These are phyloP conservation scores for Eumaeus atala DNA, from an alignment of 1,140 invertebrate species.

Conservation along the genomic window DNA sequence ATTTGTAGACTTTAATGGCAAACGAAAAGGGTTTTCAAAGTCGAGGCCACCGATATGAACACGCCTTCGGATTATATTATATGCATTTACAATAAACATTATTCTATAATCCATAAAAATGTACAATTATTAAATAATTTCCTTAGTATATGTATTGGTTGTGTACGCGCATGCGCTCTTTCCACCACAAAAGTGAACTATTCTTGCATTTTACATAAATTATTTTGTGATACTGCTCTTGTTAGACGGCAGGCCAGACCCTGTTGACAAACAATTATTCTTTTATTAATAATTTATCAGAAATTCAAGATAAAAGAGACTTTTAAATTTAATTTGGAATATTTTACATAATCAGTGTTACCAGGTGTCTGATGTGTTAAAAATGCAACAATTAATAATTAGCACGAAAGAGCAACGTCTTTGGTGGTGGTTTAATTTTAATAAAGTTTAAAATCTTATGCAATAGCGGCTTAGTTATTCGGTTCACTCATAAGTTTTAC, in stretches of 20 bases:
- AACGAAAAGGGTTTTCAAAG: constrained; percentile 12
- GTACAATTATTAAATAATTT: constrained; percentile 66
- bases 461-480: no score
- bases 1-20: constrained; percentile 13
- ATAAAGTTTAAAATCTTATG: no score
- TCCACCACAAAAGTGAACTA: constrained; percentile 34
- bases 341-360: no score
- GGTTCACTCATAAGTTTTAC: no score
- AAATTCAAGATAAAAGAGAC: constrained; percentile 14
- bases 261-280: constrained; percentile 58
- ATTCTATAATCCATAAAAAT: constrained; percentile 52
- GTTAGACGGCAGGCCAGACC: constrained; percentile 70
- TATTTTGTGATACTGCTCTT: constrained; percentile 19
- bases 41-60: constrained; percentile 25
- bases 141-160: constrained; percentile 59
- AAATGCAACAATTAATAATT: no score
- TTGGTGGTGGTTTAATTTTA: no score
- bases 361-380: no score
- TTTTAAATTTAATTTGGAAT: no score
- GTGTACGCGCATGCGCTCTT: constrained; percentile 42
- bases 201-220: constrained; percentile 25
- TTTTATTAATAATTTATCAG: constrained; percentile 34
- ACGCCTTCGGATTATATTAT: constrained; percentile 18
- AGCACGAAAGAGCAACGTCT: no score
- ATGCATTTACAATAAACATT: constrained; percentile 24